These are phyloP conservation scores for Myzus persicae DNA, from an alignment of 1,140 invertebrate species.

Conservation along the genomic window DNA sequence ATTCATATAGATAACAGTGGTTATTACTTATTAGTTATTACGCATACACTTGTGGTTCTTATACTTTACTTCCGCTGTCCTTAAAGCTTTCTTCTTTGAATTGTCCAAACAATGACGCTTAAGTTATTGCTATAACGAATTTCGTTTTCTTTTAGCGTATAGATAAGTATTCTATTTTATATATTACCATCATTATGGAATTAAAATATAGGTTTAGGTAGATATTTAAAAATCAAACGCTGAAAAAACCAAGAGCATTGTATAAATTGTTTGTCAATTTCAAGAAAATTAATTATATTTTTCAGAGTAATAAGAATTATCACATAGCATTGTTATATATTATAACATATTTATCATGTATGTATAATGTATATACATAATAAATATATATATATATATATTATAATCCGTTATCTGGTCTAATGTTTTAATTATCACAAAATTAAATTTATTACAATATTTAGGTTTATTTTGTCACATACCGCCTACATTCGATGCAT, in stretches of 20 bases:
- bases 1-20: background rate
- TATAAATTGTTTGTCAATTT: background rate
- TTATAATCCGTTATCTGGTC: too few species aligned
- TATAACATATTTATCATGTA: too few species aligned
- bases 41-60: background rate
- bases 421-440: too few species aligned
- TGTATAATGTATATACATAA: too few species aligned
- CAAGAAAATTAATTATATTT: background rate
- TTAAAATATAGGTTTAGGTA: background rate
- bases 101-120: background rate
- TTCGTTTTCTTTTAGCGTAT: background rate
- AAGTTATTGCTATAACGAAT: background rate
- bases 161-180: background rate
- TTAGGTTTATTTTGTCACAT: background rate
- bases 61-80: background rate
- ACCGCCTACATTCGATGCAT: background rate
- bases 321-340: background rate
- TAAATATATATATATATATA: too few species aligned
- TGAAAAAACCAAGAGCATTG: background rate
- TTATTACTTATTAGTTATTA: too few species aligned
- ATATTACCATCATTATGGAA: background rate
- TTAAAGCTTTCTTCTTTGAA: background rate
- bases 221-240: background rate
- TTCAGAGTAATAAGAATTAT: background rate
- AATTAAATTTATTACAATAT: background rate